Base-by-base conservation (phyloP, 2,888 invertebrate genomes). In the Machimus atricapillus region DNA sequence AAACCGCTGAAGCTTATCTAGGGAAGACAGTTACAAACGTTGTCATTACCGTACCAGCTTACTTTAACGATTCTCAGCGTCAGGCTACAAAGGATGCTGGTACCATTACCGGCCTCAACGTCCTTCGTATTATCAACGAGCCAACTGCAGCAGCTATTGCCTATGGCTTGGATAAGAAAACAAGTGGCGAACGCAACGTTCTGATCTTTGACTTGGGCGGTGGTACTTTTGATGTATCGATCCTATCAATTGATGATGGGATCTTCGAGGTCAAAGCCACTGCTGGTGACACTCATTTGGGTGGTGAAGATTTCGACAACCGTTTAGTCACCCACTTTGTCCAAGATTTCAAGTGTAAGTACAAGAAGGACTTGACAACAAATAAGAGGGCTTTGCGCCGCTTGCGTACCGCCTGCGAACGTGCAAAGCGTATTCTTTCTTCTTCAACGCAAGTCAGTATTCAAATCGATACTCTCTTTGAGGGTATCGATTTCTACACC, bases 141-240 rank as follows among this genome's bases (percentile, higher is more conserved):
- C 98, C 98, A 34, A 98, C 98, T 87, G 97, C 97, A 90, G 98
- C 97, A 89, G 98, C 98, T 91, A 97, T 98, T 93, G 98, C 98
- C 82, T 98, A 98, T 92, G 98, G 98, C 91, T 94, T 97, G 89
- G 97, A 97, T 94, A 97, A 97, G 91, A 97, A 97, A 93, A 96
- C 96, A 89, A 94, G 94, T 87, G 96, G 96, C 90, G 97, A 97
- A 93, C 95, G 97, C 87, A 97, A 97, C 90, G 97, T 97, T 88
- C 94, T 97, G 89, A 97, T 97, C 90, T 90, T 89, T 93, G 98
- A 98, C 94, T 97, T 97, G 91, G 98, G 98, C 92, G 98, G 98
- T 91, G 98, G 98, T 91, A 98, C 98, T 90, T 98, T 99, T 92
- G 98, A 99, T 94, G 98, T 98, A 87, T 98, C 98, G 89, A 97